Evolutionary conservation across 2,888 invertebrate species (phyloP).

Genomic region (Phragmatobia fuliginosa): DNA sequence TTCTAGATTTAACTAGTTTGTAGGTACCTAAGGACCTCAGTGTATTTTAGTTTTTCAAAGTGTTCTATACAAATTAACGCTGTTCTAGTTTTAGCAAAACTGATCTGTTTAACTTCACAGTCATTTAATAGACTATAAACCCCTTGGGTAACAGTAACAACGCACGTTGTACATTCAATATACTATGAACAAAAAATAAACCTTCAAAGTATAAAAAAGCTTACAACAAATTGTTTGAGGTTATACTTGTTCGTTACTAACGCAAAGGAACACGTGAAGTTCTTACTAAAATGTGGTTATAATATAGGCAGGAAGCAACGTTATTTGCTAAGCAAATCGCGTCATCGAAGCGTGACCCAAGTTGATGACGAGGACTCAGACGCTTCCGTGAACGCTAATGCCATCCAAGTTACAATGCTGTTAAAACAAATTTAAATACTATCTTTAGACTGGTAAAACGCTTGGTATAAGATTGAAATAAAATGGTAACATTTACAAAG

Average conservation of each 20-base stretch:
- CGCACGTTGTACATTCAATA: constrained; percentile 12
- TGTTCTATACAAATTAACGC: background rate
- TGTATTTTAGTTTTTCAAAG: background rate
- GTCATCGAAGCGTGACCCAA: constrained; percentile 71
- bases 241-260: constrained; percentile 33
- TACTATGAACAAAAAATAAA: constrained; percentile 24
- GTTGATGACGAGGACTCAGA: constrained; percentile 60
- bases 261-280: constrained; percentile 46
- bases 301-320: constrained; percentile 62
- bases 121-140: background rate
- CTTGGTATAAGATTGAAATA: constrained; percentile 28
- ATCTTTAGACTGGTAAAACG: constrained; percentile 13
- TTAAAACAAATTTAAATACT: constrained; percentile 34
- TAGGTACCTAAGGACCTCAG: constrained; percentile 3
- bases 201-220: constrained; percentile 11
- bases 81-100: background rate
- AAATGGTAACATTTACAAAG: constrained; percentile 55
- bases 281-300: constrained; percentile 40
- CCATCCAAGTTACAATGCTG: constrained; percentile 45
- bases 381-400: constrained; percentile 66
- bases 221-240: constrained; percentile 21
- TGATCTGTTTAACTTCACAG: background rate
- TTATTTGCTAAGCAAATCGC: constrained; percentile 76
- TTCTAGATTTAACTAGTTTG: constrained; percentile 21
- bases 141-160: constrained; percentile 13